Conservation (phyloP, 1,140 invertebrate species). For the Zaprionus africanus region DNA sequence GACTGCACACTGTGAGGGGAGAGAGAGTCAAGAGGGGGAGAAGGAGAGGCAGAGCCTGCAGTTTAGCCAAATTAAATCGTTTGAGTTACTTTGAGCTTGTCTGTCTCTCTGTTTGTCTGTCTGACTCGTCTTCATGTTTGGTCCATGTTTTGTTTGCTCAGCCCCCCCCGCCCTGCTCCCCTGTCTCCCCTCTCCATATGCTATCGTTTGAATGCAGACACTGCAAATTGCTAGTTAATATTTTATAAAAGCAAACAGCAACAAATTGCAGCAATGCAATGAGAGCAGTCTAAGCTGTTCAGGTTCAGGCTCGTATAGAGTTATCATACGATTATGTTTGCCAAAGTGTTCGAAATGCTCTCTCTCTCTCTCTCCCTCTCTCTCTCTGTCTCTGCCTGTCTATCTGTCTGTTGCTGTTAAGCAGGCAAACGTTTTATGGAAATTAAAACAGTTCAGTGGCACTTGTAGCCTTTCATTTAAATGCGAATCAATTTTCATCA, state of each 20-base stretch:
- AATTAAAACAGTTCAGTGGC: not conserved
- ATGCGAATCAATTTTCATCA: slow-evolving; percentile 5
- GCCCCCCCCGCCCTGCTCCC: slow-evolving; percentile 40
- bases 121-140: slow-evolving; percentile 42
- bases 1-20: not conserved
- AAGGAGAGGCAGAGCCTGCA: slow-evolving; percentile 20
- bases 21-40: not conserved
- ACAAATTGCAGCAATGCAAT: slow-evolving; percentile 75
- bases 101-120: slow-evolving; percentile 25
- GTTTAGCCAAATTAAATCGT: slow-evolving; percentile 66
- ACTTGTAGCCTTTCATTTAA: not conserved
- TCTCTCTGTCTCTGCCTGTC: not conserved
- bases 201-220: slow-evolving; percentile 61
- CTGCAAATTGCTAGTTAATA: slow-evolving; percentile 80
- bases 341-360: slow-evolving; percentile 21
- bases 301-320: slow-evolving; percentile 5
- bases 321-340: slow-evolving; percentile 16
- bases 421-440: not conserved
- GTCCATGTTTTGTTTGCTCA: slow-evolving; percentile 51
- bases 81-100: slow-evolving; percentile 56
- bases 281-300: slow-evolving; percentile 19
- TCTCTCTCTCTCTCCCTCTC: not conserved
- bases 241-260: slow-evolving; percentile 79
- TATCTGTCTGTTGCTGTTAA: not conserved
- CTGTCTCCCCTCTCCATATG: slow-evolving; percentile 5